Percentiles rank a stretch among this genome's conserved stretches.
phyloP scores from a whole-genome alignment of 2,113 vertebrate species.

The Sorex fumeus region DNA sequence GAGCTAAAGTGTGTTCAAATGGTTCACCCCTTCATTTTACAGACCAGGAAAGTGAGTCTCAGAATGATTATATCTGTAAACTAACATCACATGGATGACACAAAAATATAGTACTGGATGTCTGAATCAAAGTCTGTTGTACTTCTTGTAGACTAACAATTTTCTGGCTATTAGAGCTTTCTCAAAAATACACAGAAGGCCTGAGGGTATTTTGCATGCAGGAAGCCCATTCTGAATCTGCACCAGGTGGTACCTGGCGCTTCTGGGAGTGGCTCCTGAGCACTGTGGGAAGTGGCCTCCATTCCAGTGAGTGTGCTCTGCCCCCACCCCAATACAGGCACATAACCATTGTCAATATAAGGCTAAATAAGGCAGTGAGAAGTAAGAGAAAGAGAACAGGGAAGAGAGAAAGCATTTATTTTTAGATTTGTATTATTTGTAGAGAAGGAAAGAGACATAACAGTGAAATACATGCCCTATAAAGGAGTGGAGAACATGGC shows the following conservation, averaged over 20 bases:
- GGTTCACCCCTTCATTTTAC: not conserved
- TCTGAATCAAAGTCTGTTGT: not conserved
- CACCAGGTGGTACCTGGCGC: not conserved
- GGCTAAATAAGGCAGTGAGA: slow-evolving; percentile 40
- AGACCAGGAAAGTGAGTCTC: not conserved
- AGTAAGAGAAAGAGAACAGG: slow-evolving; percentile 41
- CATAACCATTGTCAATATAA: slow-evolving; percentile 11
- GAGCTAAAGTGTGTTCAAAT: not conserved
- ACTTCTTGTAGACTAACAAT: slow-evolving; percentile 29
- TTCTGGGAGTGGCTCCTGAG: not conserved
- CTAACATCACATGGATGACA: not conserved
- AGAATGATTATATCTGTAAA: not conserved
- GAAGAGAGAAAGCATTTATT: not conserved
- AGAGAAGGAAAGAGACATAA: slow-evolving; percentile 6
- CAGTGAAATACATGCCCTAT: not conserved
- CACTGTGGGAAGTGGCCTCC: not conserved
- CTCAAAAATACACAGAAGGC: not conserved
- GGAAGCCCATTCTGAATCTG: too few relatives aligned
- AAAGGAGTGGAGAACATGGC: not conserved
- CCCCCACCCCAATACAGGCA: not conserved
- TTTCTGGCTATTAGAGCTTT: not conserved
- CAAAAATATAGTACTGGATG: not conserved
- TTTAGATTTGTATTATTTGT: slow-evolving; percentile 52
- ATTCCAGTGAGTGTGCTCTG: too few relatives aligned
- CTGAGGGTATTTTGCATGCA: too few relatives aligned